Conservation (phyloP, 2,888 invertebrate species). For the Venusia cambrica region DNA sequence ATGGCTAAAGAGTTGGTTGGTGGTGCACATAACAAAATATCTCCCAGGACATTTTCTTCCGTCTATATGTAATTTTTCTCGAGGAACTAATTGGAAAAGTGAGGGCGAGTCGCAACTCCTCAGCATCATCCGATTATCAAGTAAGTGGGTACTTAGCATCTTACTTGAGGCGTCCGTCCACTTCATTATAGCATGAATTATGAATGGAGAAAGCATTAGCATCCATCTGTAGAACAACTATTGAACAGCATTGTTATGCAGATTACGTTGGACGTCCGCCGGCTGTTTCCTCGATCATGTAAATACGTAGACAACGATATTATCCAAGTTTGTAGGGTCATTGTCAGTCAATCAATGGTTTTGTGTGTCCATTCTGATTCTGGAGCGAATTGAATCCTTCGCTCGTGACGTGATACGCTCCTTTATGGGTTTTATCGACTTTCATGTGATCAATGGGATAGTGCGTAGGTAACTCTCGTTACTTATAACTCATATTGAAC, state of each 20-base stretch:
- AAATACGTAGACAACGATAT: constrained; percentile 34
- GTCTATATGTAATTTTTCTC: too few relatives aligned
- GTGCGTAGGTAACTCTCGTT: too few relatives aligned
- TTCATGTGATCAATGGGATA: too few relatives aligned
- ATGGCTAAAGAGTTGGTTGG: background rate
- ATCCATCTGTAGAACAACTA: constrained; percentile 69
- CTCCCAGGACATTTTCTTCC: too few relatives aligned
- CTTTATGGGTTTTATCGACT: too few relatives aligned
- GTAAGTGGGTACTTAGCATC: constrained; percentile 27
- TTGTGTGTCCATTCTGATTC: background rate
- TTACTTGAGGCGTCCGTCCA: constrained; percentile 48
- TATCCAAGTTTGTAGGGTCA: constrained; percentile 9
- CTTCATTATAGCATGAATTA: constrained; percentile 76
- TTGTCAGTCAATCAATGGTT: constrained; percentile 4
- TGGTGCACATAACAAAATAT: too few relatives aligned
- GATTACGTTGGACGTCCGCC: constrained; percentile 70
- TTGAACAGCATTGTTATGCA: constrained; percentile 73
- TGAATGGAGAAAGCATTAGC: constrained; percentile 70
- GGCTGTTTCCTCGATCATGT: constrained; percentile 52
- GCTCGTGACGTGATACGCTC: too few relatives aligned
- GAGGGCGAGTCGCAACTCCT: too few relatives aligned
- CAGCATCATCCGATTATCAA: background rate
- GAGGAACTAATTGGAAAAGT: too few relatives aligned
- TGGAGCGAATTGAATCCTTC: too few relatives aligned
- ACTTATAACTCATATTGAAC: too few relatives aligned